Evolutionary conservation across 2,113 vertebrate genomes (phyloP), one percentile per base, ranked within the genome.

Genomic region (Euleptes europaea): DNA sequence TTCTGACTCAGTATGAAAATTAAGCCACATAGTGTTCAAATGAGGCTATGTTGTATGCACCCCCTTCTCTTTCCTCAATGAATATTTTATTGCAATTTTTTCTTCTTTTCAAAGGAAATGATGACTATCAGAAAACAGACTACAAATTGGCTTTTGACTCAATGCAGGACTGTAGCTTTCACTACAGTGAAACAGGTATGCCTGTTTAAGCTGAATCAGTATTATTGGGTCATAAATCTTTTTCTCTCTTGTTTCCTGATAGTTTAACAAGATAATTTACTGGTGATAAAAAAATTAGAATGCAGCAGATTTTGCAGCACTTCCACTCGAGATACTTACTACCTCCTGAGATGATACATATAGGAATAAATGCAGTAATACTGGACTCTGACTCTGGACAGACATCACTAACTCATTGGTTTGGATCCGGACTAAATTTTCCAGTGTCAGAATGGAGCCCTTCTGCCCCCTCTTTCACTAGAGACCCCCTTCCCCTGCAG

Each of bases 201-300:
- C 42, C 17, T 77, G 1, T 19, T 23, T 85, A 3, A 40, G 49
- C 23, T 42, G 33, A 80, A 84, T 9, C 21, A 3, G 13, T 49
- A 89, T 83, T 54, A 87, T 54, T 49, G 23, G 33, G 28, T 63
- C 80, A 82, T 84, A n/a, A 12, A 87, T 17, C 15, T 66, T 72
- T 79, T 77, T 12, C 1, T 79, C 84, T 84, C 75, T 82, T 84
- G 15, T 57, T 85, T 42, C 33, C 70, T 87, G 28, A 26, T 86
- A 88, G 89, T 23, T 63, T 82, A 47, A 33, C n/a, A 82, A 87
- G 40, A 88, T 17, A 88, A 86, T 11, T 74, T 86, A 82, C 0
- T 6, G 86, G 47, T 77, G 82, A 67, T 35, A 88, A 81, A 85
- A 82, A 91, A 90, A 89, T 57, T 87, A 90, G 54, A 1, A 72